A percentile compares a stretch with the other conserved stretches of the same genome.
Conservation (phyloP, 1,140 invertebrate genomes). For the Trichonephila clavata region DNA sequence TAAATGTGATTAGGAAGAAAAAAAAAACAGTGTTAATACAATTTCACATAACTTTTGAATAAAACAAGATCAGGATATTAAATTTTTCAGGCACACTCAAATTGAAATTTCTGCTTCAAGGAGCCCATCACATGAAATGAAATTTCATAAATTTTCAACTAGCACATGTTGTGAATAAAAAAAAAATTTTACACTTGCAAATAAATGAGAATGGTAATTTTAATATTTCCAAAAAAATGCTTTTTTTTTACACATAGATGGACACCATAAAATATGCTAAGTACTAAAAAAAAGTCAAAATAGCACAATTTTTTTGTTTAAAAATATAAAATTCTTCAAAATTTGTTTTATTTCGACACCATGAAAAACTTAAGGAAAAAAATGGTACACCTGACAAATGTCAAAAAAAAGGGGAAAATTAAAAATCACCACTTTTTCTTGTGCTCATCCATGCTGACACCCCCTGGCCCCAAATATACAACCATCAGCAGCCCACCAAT, state of each 20-base stretch:
- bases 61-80: too few species aligned
- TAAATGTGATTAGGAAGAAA: too few species aligned
- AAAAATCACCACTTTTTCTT: constrained; percentile 95
- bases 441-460: constrained; percentile 99
- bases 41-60: too few species aligned
- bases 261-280: constrained; percentile 26
- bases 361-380: constrained; percentile 20
- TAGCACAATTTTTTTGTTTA: constrained; percentile 22
- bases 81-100: too few species aligned
- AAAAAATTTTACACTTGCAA: neutral
- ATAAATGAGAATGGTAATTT: constrained; percentile 18
- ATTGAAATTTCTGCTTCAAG: too few species aligned
- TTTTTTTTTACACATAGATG: constrained; percentile 7
- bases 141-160: neutral
- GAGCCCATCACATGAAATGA: too few species aligned
- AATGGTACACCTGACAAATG: constrained; percentile 38
- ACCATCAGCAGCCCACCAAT: constrained; percentile 99
- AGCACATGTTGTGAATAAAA: neutral
- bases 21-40: too few species aligned
- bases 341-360: constrained; percentile 56
- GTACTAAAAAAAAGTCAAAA: constrained; percentile 29
- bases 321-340: constrained; percentile 66
- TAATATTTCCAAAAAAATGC: neutral
- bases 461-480: constrained; percentile 98
- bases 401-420: neutral